Conservation (phyloP, 1,140 invertebrate species). For the Fopius arisanus region DNA sequence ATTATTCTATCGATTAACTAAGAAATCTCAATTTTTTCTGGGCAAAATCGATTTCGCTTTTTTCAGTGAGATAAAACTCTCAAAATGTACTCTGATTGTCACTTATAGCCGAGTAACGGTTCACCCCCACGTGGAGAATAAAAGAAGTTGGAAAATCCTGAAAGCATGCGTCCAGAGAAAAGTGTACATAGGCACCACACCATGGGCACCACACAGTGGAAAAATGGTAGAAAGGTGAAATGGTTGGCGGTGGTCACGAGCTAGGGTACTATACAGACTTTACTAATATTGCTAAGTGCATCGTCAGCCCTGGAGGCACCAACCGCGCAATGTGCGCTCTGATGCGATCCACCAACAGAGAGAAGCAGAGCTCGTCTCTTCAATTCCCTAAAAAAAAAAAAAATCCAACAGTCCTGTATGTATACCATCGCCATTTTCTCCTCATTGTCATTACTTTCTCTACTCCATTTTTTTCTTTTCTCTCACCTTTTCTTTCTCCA, state of each 20-base stretch:
- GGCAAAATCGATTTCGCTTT: no score
- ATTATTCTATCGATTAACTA: no score
- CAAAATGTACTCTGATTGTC: background rate
- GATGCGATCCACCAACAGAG: slow-evolving; percentile 39
- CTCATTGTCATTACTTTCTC: slow-evolving; percentile 31
- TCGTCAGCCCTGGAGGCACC: slow-evolving; percentile 48
- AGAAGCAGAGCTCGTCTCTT: slow-evolving; percentile 32
- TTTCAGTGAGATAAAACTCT: background rate
- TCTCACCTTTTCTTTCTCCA: background rate
- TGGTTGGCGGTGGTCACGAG: slow-evolving; percentile 10
- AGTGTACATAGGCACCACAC: background rate
- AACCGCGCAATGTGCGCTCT: slow-evolving; percentile 40
- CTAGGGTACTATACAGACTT: slow-evolving; percentile 33
- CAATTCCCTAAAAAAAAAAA: slow-evolving; percentile 35
- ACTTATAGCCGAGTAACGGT: background rate
- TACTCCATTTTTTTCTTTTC: slow-evolving; percentile 7
- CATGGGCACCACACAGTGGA: background rate
- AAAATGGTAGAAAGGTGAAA: background rate
- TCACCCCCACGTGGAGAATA: background rate
- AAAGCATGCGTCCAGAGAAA: background rate
- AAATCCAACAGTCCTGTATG: slow-evolving; percentile 14
- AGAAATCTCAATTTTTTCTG: no score
- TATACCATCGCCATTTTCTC: slow-evolving; percentile 15
- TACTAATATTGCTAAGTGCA: slow-evolving; percentile 60
- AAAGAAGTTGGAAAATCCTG: background rate